Percentiles rank a stretch among this genome's conserved stretches.
Conservation (phyloP, 2,888 invertebrate species). For the Phytoseiulus persimilis region DNA sequence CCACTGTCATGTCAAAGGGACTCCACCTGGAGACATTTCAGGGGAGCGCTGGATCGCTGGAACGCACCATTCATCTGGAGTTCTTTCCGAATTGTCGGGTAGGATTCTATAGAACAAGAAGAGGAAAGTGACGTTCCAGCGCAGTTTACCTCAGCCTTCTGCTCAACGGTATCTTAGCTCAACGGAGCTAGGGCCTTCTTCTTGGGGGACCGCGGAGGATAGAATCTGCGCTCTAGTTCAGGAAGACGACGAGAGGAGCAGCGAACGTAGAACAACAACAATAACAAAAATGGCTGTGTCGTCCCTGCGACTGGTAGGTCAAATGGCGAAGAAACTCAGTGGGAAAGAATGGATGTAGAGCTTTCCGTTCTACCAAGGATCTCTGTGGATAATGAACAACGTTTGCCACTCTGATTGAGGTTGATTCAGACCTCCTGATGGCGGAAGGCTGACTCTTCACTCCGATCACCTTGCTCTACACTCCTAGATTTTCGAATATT, state of each 20-base stretch:
- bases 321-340: neutral
- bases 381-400: too few relatives aligned
- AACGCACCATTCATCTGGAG: neutral
- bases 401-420: too few relatives aligned
- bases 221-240: too few relatives aligned
- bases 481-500: too few relatives aligned
- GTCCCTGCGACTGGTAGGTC: slow-evolving; percentile 38
- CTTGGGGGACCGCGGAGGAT: neutral
- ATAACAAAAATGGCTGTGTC: slow-evolving; percentile 20
- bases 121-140: neutral
- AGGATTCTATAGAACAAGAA: neutral
- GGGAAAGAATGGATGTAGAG: too few relatives aligned
- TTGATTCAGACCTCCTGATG: too few relatives aligned
- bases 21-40: neutral
- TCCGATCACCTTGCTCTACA: too few relatives aligned
- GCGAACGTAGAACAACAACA: neutral
- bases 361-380: too few relatives aligned
- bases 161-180: neutral
- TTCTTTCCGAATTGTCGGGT: neutral
- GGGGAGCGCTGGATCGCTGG: neutral
- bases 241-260: too few relatives aligned
- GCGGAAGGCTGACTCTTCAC: too few relatives aligned
- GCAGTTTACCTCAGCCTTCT: neutral
- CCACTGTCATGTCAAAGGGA: neutral
- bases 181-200: neutral